These are phyloP conservation scores for Gonocerus acuteangulatus DNA, from an alignment of 2,888 invertebrate species.

Conservation along the genomic window DNA sequence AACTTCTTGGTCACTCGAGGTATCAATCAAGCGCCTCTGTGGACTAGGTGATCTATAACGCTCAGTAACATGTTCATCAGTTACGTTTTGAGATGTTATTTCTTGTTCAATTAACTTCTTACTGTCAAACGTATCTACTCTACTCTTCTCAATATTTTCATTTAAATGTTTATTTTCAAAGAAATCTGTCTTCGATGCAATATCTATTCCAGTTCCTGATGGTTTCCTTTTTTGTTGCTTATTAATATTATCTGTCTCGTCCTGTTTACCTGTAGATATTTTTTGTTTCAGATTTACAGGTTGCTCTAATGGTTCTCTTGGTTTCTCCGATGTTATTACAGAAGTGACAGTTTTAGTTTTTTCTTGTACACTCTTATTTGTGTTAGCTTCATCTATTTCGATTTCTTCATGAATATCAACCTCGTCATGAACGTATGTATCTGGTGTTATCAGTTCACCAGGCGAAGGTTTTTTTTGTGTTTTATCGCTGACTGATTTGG, in stretches of 20 bases:
- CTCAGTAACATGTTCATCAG: too few species aligned
- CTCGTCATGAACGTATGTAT: neutral
- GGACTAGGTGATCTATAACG: too few species aligned
- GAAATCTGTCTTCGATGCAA: conserved; percentile 36
- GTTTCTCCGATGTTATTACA: neutral
- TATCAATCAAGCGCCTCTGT: too few species aligned
- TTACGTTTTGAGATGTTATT: too few species aligned
- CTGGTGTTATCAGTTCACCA: neutral
- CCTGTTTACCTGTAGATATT: too few species aligned
- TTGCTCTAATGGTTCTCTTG: neutral
- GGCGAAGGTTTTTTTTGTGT: neutral
- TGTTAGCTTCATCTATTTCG: neutral
- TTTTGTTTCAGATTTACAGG: neutral
- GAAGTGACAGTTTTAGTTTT: neutral
- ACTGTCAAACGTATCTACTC: too few species aligned
- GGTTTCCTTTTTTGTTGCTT: neutral
- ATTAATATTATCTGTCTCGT: too few species aligned
- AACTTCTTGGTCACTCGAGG: too few species aligned
- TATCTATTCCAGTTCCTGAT: conserved; percentile 22
- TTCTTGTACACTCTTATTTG: neutral
- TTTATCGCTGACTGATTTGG: neutral
- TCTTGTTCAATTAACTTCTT: too few species aligned
- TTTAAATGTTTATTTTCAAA: conserved; percentile 36
- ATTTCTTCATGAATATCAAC: neutral
- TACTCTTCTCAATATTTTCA: neutral